Conservation (phyloP, 2,797 vertebrate species). For the Cossypha niveicapilla region DNA sequence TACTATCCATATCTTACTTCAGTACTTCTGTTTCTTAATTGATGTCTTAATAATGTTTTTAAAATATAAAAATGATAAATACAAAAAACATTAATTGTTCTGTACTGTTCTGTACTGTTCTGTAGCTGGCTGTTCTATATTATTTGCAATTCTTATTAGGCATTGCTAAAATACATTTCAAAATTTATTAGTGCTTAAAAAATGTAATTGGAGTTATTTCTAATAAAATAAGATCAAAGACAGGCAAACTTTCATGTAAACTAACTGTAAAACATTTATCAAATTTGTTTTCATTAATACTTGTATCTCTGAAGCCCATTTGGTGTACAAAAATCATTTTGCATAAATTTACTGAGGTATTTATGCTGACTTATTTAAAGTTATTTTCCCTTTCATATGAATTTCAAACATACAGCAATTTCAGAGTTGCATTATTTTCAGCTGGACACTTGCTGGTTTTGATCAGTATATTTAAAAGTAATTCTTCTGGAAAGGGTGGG, state of each 20-base stretch:
- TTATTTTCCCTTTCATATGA: not conserved
- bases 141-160: conserved; percentile 25
- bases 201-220: conserved; percentile 11
- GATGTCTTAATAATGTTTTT: not conserved
- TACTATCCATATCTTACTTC: not conserved
- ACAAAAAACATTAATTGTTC: not conserved
- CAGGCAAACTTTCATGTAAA: not conserved
- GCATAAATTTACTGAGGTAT: not conserved
- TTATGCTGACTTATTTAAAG: not conserved
- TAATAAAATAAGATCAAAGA: conserved; percentile 25
- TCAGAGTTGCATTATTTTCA: not conserved
- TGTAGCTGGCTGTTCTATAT: conserved; percentile 22
- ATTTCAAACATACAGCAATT: not conserved
- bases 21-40: not conserved
- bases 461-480: not conserved
- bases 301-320: not conserved
- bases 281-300: conserved; percentile 3
- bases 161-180: not conserved
- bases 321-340: not conserved
- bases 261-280: not conserved
- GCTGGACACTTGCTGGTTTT: not conserved
- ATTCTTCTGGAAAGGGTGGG: not conserved
- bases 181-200: conserved; percentile 37
- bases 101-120: not conserved
- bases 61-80: not conserved